Percentiles rank a stretch among this genome's conserved stretches.
These are phyloP conservation scores for Noctua janthina DNA, from an alignment of 2,888 invertebrate genomes.

Conservation along the genomic window DNA sequence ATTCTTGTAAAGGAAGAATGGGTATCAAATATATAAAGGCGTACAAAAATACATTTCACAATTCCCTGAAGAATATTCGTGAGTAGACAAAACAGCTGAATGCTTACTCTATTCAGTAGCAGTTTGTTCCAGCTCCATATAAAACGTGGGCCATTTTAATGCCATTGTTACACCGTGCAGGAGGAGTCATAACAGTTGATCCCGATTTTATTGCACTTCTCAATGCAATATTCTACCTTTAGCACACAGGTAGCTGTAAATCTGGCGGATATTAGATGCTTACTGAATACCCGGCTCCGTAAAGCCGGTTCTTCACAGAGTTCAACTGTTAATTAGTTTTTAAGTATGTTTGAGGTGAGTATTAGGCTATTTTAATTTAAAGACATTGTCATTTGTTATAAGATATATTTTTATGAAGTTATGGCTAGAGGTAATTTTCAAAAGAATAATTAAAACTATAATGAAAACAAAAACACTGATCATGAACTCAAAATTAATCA, in stretches of 20 bases:
- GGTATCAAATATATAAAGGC: neutral
- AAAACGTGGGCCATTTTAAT: constrained; percentile 77
- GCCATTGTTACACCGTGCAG: constrained; percentile 84
- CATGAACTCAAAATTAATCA: neutral
- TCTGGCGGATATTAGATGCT: constrained; percentile 61
- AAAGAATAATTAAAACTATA: neutral
- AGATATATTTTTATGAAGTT: neutral
- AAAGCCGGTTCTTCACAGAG: constrained; percentile 22
- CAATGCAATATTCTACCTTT: constrained; percentile 81
- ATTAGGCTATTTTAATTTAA: constrained; percentile 26
- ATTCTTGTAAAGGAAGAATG: neutral
- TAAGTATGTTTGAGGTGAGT: constrained; percentile 21
- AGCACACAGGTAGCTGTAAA: constrained; percentile 69
- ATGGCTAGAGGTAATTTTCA: neutral
- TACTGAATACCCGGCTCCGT: constrained; percentile 37
- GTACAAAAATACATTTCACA: constrained; percentile 15
- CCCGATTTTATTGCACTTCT: constrained; percentile 86
- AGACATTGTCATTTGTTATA: neutral
- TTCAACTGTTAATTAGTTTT: constrained; percentile 52
- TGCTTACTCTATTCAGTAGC: constrained; percentile 56
- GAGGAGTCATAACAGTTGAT: constrained; percentile 86
- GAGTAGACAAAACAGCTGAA: constrained; percentile 21
- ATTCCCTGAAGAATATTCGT: constrained; percentile 14
- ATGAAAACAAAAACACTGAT: neutral
- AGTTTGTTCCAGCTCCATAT: constrained; percentile 70